phyloP scores from a whole-genome alignment of 1,140 invertebrate genomes.

The Calycopis cecrops region DNA sequence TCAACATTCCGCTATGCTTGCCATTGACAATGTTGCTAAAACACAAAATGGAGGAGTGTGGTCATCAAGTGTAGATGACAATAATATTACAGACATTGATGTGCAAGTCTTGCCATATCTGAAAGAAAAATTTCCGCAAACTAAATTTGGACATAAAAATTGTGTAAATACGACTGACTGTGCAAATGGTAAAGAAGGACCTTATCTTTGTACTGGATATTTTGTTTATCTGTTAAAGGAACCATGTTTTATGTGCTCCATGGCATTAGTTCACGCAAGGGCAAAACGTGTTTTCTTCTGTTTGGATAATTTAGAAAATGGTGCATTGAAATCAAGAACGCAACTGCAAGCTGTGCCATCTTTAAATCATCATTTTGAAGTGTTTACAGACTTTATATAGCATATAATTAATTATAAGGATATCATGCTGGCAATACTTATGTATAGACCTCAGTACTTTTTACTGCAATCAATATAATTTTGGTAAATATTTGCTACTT shows the following conservation, averaged over 20 bases:
- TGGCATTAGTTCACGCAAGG: constrained; percentile 94
- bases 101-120: constrained; percentile 38
- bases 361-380: constrained; percentile 95
- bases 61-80: constrained; percentile 36
- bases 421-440: too few relatives aligned
- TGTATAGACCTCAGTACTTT: too few relatives aligned
- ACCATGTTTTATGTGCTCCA: constrained; percentile 95
- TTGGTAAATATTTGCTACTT: too few relatives aligned
- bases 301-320: constrained; percentile 72
- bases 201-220: constrained; percentile 93
- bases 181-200: constrained; percentile 49
- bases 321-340: constrained; percentile 82
- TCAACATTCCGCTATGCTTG: constrained; percentile 90
- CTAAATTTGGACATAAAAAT: constrained; percentile 46
- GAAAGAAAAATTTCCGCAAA: constrained; percentile 36
- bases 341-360: constrained; percentile 86
- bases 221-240: constrained; percentile 89
- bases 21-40: constrained; percentile 88
- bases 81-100: background rate
- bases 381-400: constrained; percentile 75
- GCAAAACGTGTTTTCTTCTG: constrained; percentile 89
- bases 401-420: background rate
- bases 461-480: too few relatives aligned
- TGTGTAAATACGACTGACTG: constrained; percentile 31
- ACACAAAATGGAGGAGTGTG: constrained; percentile 89